A percentile compares a stretch with the other conserved stretches of the same genome.
Evolutionary conservation across 2,797 vertebrate genomes (phyloP).

Genomic region (Muscicapa comitata): DNA sequence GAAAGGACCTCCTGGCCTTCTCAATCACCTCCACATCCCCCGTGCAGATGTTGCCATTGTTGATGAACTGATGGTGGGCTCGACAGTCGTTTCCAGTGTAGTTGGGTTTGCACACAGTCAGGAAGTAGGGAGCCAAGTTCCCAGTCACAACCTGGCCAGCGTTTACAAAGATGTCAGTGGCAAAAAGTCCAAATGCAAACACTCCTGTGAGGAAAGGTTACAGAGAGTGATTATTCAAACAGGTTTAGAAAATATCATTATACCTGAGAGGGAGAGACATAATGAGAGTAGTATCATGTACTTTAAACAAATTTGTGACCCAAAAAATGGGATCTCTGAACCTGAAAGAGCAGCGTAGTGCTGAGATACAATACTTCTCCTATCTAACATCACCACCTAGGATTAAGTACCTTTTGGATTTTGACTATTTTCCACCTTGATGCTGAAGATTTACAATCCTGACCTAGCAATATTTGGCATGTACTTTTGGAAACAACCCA

Average conservation of each 20-base stretch:
- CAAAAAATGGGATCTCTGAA: not conserved
- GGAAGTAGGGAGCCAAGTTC: slow-evolving; percentile 93
- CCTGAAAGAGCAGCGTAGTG: not conserved
- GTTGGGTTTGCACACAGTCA: slow-evolving; percentile 96
- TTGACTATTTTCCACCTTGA: not conserved
- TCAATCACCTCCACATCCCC: slow-evolving; percentile 87
- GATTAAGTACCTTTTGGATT: not conserved
- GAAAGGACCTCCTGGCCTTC: slow-evolving; percentile 91
- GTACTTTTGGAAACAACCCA: not conserved
- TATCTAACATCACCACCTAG: not conserved
- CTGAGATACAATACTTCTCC: not conserved
- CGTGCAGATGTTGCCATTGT: slow-evolving; percentile 92
- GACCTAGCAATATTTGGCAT: not conserved
- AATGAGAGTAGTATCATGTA: not conserved
- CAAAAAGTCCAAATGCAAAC: slow-evolving; percentile 96
- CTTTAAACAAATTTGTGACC: not conserved
- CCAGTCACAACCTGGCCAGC: slow-evolving; percentile 96
- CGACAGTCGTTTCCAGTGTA: slow-evolving; percentile 90
- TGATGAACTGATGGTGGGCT: slow-evolving; percentile 88
- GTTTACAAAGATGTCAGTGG: slow-evolving; percentile 98
- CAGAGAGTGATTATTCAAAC: not conserved
- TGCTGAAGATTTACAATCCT: not conserved
- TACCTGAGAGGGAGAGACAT: not conserved
- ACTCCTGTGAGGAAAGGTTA: slow-evolving; percentile 81
- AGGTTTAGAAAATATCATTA: not conserved